Evolutionary conservation across 2,113 vertebrate species (phyloP).

Genomic region (Protobothrops flavoviridis): DNA sequence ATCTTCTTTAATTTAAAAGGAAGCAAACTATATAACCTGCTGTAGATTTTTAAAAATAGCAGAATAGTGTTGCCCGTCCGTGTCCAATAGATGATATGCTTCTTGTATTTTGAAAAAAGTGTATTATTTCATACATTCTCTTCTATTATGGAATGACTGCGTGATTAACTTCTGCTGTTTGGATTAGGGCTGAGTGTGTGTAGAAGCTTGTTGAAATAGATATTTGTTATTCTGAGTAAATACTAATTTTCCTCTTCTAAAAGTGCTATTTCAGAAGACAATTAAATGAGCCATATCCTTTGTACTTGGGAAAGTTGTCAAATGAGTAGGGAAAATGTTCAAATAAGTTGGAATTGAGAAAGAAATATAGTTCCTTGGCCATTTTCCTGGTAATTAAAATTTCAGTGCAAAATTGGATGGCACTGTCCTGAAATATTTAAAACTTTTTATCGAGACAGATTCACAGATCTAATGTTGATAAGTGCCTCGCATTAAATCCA

Average conservation of each 20-base stretch:
- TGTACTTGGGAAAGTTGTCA: conserved; percentile 41
- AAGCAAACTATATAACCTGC: not conserved
- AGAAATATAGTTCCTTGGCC: conserved; percentile 44
- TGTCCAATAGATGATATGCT: not conserved
- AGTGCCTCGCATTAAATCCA: not conserved
- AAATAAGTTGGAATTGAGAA: conserved; percentile 45
- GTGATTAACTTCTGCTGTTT: conserved; percentile 35
- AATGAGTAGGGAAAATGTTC: conserved; percentile 25
- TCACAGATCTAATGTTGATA: conserved; percentile 2
- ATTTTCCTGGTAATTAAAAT: conserved; percentile 61
- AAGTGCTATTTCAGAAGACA: conserved; percentile 50
- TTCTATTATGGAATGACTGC: not conserved
- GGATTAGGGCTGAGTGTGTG: conserved; percentile 1
- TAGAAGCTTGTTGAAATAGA: conserved; percentile 45
- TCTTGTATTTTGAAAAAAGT: conserved; percentile 25
- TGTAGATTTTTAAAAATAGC: conserved; percentile 17
- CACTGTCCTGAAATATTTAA: conserved; percentile 52
- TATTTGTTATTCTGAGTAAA: conserved; percentile 41
- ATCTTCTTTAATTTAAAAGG: conserved; percentile 9
- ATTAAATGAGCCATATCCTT: conserved; percentile 55
- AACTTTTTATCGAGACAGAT: conserved; percentile 32
- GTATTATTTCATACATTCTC: not conserved
- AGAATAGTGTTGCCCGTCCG: conserved; percentile 5
- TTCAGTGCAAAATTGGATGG: conserved; percentile 45
- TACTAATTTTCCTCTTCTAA: conserved; percentile 51